A percentile compares a stretch with the other conserved stretches of the same genome.
Evolutionary conservation across 2,797 vertebrate species (phyloP).

Genomic region (Diceros bicornis): DNA sequence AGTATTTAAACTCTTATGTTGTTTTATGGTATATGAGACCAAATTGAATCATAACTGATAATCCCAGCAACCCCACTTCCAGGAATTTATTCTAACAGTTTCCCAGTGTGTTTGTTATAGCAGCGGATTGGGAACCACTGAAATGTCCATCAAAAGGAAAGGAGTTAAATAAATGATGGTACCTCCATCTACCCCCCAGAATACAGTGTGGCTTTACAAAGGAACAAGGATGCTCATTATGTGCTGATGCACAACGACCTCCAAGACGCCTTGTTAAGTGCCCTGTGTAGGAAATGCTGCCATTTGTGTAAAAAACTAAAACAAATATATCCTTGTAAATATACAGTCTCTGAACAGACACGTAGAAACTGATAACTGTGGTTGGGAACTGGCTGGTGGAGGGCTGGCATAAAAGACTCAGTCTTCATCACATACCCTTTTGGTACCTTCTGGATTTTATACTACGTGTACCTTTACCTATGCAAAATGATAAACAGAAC

Average conservation of each 20-base stretch:
- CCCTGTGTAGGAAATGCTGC: background rate
- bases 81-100: background rate
- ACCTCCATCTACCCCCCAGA: background rate
- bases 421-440: background rate
- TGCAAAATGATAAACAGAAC: background rate
- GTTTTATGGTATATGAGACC: slow-evolving; percentile 27
- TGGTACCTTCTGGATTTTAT: slow-evolving; percentile 5
- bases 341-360: background rate
- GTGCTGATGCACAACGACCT: background rate
- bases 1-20: background rate
- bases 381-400: background rate
- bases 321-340: background rate
- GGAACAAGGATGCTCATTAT: background rate
- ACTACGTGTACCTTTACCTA: background rate
- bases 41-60: background rate
- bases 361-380: background rate
- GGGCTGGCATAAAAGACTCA: background rate
- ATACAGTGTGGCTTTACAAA: background rate
- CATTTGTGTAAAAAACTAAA: background rate
- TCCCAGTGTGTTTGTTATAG: background rate
- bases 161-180: background rate
- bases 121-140: background rate
- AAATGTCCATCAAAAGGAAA: background rate
- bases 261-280: background rate
- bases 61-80: background rate